phyloP scores from a whole-genome alignment of 2,888 invertebrate genomes.

The Meteorus cinctellus region DNA sequence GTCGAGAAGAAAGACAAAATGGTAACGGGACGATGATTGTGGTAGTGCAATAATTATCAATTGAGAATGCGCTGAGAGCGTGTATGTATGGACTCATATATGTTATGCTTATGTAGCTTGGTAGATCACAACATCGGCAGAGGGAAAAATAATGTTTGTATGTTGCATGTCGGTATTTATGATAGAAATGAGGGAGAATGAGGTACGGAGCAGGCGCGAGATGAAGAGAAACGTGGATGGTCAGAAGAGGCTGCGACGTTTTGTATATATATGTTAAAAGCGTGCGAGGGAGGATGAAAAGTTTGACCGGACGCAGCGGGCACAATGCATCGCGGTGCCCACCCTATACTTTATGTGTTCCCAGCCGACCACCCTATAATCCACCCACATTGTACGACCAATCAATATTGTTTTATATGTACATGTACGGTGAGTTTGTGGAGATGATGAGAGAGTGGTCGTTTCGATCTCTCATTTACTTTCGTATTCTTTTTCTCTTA shows the following conservation, averaged over 20 bases:
- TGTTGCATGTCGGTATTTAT: background rate
- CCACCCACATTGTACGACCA: slow-evolving; percentile 68
- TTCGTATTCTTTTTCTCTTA: slow-evolving; percentile 50
- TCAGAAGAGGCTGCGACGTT: slow-evolving; percentile 6
- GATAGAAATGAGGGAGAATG: slow-evolving; percentile 25
- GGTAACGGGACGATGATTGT: slow-evolving; percentile 54
- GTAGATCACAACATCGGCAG: background rate
- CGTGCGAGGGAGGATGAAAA: slow-evolving; percentile 58
- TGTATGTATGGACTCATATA: background rate
- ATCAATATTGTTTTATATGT: slow-evolving; percentile 70
- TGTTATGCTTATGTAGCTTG: background rate
- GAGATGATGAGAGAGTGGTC: slow-evolving; percentile 56
- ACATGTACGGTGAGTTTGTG: slow-evolving; percentile 56
- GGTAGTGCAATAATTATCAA: slow-evolving; percentile 69
- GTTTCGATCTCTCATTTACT: slow-evolving; percentile 19
- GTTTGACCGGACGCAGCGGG: slow-evolving; percentile 62
- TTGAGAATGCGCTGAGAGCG: slow-evolving; percentile 49
- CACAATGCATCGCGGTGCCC: slow-evolving; percentile 69
- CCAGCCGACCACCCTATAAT: slow-evolving; percentile 63
- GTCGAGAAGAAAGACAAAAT: slow-evolving; percentile 31
- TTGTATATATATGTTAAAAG: slow-evolving; percentile 3
- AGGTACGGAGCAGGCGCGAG: slow-evolving; percentile 36
- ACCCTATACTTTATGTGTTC: slow-evolving; percentile 44
- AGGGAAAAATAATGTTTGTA: slow-evolving; percentile 21
- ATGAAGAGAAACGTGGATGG: slow-evolving; percentile 26